Base-by-base conservation (phyloP, 2,888 invertebrate species). In the Drosophila kambysellisi region DNA sequence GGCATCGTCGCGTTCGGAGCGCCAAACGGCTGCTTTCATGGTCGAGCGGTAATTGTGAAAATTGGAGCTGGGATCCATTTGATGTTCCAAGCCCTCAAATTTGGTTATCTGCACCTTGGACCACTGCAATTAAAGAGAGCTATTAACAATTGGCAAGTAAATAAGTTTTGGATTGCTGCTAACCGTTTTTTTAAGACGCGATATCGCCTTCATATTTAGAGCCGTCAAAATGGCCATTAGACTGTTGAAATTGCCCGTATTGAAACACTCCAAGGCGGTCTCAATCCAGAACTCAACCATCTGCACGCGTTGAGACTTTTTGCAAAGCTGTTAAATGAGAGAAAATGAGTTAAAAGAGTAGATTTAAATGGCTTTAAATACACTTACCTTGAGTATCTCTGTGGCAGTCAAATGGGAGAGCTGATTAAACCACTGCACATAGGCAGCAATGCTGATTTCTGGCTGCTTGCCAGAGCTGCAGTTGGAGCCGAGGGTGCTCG, bases 221-320 rank as follows among this genome's bases (percentile, higher is more conserved):
- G 98, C 99, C 67, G 98, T 97, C 84, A 98, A 97, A 88, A 99
- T 98, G 11, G 98, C 98, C 98, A 99, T 99, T 51, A 99, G 94
- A 39, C 99, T 99, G 93, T 99, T 99, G 93, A 99, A 99, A 93
- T 99, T 99, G 59, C 99, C 98, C 83, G 98, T 97, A 93, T 99
- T 98, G 93, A 98, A 98, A 92, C 99, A 99, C 92, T 99, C 98
- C 72, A 98, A 95, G 3, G 98, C 99, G 1, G 98, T 97, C 94
- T 98, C 98, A 86, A 99, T 98, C 97, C 98, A 99, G 93, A 97
- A 98, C 92, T 99, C 98, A 69, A 99, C 96, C 72, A 98, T 95
- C 73, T 96, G 95, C 3, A 97, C 97, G 50, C 99, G 95, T 85
- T 97, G 97, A 92, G 98, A 98, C 94, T 98, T 98, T 93, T 98